These are phyloP conservation scores for Pontoporia blainvillei DNA, from an alignment of 2,113 vertebrate genomes.

Conservation along the genomic window DNA sequence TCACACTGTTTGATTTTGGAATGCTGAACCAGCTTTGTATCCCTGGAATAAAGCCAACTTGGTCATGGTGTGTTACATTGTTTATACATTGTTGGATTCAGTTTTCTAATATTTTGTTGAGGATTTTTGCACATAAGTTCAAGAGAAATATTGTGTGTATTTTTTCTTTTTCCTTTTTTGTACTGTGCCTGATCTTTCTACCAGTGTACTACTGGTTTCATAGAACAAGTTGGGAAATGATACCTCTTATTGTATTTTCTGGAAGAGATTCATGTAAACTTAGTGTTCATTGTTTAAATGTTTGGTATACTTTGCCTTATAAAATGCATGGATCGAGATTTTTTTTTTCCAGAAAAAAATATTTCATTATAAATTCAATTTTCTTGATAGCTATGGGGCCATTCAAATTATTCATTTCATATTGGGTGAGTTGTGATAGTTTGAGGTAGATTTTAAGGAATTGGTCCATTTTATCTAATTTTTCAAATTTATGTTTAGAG, in stretches of 20 bases:
- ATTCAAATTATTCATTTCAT: not conserved
- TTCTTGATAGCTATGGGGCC: not conserved
- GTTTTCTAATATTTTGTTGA: not conserved
- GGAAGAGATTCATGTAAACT: not conserved
- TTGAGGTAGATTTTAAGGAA: not conserved
- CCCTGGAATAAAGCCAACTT: not conserved
- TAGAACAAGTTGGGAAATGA: not conserved
- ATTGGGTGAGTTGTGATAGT: not conserved
- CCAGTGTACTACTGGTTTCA: not conserved
- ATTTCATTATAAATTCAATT: not conserved
- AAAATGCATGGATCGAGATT: not conserved
- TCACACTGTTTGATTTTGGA: not conserved
- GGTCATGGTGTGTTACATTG: rapidly evolving
- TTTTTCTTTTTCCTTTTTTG: not conserved
- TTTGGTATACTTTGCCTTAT: not conserved
- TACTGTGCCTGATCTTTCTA: not conserved
- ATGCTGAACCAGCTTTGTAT: not conserved
- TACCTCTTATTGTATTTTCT: not conserved
- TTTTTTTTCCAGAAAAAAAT: not conserved
- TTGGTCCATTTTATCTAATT: not conserved
- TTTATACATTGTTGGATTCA: not conserved
- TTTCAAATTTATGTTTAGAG: not conserved
- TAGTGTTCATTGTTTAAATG: not conserved
- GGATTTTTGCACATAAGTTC: not conserved
- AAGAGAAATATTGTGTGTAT: not conserved